These are phyloP conservation scores for Anadara kagoshimensis DNA, from an alignment of 1,140 invertebrate species.

Conservation along the genomic window DNA sequence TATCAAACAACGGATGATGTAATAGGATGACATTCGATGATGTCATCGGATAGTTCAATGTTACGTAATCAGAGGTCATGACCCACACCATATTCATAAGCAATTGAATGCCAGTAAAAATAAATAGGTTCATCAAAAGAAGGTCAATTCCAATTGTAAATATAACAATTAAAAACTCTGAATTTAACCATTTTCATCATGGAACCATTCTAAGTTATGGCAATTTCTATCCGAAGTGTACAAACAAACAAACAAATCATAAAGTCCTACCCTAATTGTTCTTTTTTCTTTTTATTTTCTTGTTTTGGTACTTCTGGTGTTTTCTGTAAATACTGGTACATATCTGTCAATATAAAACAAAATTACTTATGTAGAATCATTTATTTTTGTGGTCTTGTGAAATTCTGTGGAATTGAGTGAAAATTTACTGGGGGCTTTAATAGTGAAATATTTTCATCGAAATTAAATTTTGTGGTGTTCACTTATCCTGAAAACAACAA, in stretches of 20 bases:
- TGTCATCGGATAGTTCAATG: too few species aligned
- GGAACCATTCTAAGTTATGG: too few species aligned
- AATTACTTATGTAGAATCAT: neutral
- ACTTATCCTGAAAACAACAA: neutral
- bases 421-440: neutral
- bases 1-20: neutral
- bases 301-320: conserved; percentile 2
- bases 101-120: too few species aligned
- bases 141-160: too few species aligned
- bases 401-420: neutral
- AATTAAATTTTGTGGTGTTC: neutral
- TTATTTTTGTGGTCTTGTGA: neutral
- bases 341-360: neutral
- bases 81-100: too few species aligned
- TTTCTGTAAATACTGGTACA: neutral
- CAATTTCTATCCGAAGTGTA: neutral
- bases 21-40: neutral
- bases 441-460: neutral
- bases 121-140: too few species aligned
- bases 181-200: neutral
- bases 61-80: too few species aligned
- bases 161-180: too few species aligned
- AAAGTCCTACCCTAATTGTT: conserved; percentile 10
- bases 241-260: too few species aligned
- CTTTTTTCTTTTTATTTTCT: neutral